Conservation (phyloP, 1,140 invertebrate species). For the Gerris buenoi region DNA sequence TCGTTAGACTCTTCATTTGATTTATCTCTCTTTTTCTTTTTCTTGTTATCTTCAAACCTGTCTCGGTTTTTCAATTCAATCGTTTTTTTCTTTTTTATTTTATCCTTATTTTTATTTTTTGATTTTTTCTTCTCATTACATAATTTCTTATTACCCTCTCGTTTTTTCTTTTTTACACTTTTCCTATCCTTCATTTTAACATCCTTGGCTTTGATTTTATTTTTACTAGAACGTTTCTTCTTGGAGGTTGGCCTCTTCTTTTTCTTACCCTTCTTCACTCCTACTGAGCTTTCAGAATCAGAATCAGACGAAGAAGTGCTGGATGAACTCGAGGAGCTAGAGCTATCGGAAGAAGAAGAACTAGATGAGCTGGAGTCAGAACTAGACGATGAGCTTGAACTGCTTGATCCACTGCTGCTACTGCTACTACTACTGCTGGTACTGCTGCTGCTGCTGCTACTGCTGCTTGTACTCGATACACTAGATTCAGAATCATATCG, state of each 20-base stretch:
- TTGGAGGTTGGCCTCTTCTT: constrained; percentile 11
- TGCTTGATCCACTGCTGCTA: neutral
- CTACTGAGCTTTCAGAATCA: constrained; percentile 13
- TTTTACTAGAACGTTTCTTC: constrained; percentile 9
- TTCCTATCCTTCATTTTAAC: neutral
- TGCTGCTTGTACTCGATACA: constrained; percentile 10
- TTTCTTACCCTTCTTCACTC: constrained; percentile 13
- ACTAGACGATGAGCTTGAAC: neutral
- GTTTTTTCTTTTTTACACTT: neutral
- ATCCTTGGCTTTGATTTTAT: constrained; percentile 7
- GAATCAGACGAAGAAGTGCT: neutral
- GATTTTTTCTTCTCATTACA: neutral
- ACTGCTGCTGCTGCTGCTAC: constrained; percentile 6
- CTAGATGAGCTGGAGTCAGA: constrained; percentile 3
- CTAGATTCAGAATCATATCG: constrained; percentile 7
- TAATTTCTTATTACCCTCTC: neutral
- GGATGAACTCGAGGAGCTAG: constrained; percentile 7
- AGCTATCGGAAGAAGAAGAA: constrained; percentile 9
- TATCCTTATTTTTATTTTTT: too few relatives aligned
- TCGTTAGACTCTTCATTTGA: too few relatives aligned
- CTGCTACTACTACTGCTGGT: neutral
- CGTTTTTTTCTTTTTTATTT: too few relatives aligned
- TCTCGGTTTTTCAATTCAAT: too few relatives aligned
- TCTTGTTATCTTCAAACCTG: too few relatives aligned
- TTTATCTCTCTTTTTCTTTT: too few relatives aligned